Conservation (phyloP, 2,113 vertebrate genomes). For the Pomatostomus ruficeps region DNA sequence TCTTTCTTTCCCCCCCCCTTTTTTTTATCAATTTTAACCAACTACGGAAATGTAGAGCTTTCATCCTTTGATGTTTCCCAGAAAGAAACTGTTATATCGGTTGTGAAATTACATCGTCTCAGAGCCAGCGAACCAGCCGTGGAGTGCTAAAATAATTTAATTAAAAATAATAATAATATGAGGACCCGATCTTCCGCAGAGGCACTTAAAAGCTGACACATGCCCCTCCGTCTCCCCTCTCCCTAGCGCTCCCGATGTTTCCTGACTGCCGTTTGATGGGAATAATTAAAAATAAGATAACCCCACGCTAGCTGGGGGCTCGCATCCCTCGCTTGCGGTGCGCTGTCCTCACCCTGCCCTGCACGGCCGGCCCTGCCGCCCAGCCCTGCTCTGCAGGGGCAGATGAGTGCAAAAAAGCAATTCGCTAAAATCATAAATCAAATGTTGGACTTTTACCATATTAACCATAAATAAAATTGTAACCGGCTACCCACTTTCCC, state of each 20-base stretch:
- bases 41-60: constrained; percentile 69
- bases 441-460: constrained; percentile 59
- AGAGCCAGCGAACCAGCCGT: constrained; percentile 43
- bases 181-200: constrained; percentile 39
- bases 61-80: constrained; percentile 70
- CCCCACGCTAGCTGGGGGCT: neutral
- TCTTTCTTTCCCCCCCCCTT: too few species aligned
- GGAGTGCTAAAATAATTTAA: constrained; percentile 71
- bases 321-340: neutral
- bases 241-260: constrained; percentile 24
- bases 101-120: constrained; percentile 68
- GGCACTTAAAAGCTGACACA: constrained; percentile 63
- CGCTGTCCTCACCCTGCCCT: neutral
- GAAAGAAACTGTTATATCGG: constrained; percentile 68
- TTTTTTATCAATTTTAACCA: constrained; percentile 68
- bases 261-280: constrained; percentile 16
- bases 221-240: constrained; percentile 30
- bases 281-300: constrained; percentile 55
- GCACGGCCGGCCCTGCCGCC: neutral
- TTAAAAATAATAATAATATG: constrained; percentile 69
- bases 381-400: neutral
- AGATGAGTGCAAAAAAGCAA: constrained; percentile 6
- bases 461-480: constrained; percentile 69
- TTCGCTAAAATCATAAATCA: neutral
- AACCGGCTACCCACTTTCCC: constrained; percentile 58